Percentiles rank a stretch among this genome's conserved stretches.
Conservation (phyloP, 2,113 vertebrate genomes). For the Plotosus lineatus region DNA sequence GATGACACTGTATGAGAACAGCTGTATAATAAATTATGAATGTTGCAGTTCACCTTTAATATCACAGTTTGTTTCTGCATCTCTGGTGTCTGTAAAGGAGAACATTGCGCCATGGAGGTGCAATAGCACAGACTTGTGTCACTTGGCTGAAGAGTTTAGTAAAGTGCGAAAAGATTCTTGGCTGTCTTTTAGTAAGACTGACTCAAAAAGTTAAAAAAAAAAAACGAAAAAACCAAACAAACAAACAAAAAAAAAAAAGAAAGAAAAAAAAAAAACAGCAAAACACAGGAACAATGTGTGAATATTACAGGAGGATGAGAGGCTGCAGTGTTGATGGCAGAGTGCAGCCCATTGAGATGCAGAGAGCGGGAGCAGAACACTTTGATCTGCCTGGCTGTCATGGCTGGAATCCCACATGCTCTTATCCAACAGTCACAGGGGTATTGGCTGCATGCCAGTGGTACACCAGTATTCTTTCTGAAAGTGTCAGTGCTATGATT, state of each 20-base stretch:
- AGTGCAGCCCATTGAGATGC: constrained; percentile 71
- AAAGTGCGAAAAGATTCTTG: constrained; percentile 55
- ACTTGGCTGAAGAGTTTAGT: constrained; percentile 50
- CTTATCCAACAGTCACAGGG: constrained; percentile 48
- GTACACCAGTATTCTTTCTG: constrained; percentile 33
- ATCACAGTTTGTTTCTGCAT: constrained; percentile 57
- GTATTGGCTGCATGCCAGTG: constrained; percentile 34
- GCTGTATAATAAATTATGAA: constrained; percentile 77
- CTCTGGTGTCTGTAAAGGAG: constrained; percentile 48
- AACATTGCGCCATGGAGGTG: constrained; percentile 47
- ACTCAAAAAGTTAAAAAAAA: constrained; percentile 14
- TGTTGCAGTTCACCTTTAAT: constrained; percentile 71
- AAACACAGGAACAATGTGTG: constrained; percentile 47
- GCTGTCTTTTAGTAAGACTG: constrained; percentile 37
- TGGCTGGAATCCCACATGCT: constrained; percentile 67
- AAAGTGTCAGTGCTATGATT: constrained; percentile 36
- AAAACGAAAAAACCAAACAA: constrained; percentile 42
- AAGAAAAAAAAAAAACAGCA: not conserved
- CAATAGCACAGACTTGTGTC: constrained; percentile 48
- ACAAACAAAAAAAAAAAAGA: constrained; percentile 26
- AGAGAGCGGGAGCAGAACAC: constrained; percentile 71
- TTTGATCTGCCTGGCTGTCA: constrained; percentile 71
- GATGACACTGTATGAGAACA: constrained; percentile 67
- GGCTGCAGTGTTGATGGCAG: constrained; percentile 70
- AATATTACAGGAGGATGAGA: constrained; percentile 62